phyloP scores from a whole-genome alignment of 2,113 vertebrate species.

The Perccottus glenii region DNA sequence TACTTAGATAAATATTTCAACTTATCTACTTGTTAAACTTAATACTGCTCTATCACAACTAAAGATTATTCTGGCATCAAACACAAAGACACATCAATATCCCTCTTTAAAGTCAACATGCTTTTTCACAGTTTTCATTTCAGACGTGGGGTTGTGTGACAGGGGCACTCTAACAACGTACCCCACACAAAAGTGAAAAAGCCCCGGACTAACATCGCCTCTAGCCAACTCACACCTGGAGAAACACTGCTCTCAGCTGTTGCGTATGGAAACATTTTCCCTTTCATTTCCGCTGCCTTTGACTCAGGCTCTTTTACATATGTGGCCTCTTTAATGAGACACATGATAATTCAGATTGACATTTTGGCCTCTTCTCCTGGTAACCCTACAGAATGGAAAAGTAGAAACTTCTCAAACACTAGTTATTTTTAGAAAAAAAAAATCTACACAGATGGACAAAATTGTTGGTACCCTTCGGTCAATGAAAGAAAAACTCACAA shows the following conservation, averaged over 20 bases:
- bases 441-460: no score
- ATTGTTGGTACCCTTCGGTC: no score
- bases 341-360: constrained; percentile 16
- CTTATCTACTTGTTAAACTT: no score
- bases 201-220: constrained; percentile 40
- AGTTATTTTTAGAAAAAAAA: no score
- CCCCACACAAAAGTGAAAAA: constrained; percentile 31
- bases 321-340: constrained; percentile 39
- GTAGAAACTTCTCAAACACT: no score
- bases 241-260: constrained; percentile 72
- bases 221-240: constrained; percentile 70
- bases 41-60: no score
- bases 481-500: no score
- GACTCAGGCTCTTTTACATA: constrained; percentile 30
- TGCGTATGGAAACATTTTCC: constrained; percentile 68
- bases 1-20: no score
- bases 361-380: constrained; percentile 11
- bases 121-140: not conserved
- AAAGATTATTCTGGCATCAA: no score
- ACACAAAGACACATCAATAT: not conserved
- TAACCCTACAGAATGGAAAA: not conserved
- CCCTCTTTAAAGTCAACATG: not conserved
- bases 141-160: not conserved
- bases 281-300: constrained; percentile 53
- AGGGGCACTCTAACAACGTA: constrained; percentile 23